These are phyloP conservation scores for Eurystomus gularis DNA, from an alignment of 2,113 vertebrate species.

Conservation along the genomic window DNA sequence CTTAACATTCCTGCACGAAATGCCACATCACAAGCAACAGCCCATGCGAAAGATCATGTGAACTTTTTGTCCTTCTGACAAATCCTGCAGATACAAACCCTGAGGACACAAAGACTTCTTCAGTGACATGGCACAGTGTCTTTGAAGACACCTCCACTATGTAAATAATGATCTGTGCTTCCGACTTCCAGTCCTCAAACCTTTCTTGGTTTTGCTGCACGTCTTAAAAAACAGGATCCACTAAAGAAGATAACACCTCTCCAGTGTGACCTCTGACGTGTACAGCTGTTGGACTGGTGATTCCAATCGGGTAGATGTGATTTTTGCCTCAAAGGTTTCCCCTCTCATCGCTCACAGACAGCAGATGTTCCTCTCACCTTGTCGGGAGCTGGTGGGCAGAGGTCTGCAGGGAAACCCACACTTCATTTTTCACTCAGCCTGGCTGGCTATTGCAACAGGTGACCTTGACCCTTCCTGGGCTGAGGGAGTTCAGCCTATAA, in stretches of 20 bases:
- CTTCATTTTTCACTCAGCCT: neutral
- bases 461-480: neutral
- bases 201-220: neutral
- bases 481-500: neutral
- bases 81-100: neutral
- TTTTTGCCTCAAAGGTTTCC: neutral
- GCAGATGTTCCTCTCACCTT: neutral
- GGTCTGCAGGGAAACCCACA: neutral
- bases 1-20: neutral
- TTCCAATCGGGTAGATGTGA: neutral
- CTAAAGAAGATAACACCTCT: neutral
- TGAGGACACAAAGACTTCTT: accelerated
- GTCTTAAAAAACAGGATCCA: neutral
- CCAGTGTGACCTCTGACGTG: neutral
- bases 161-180: neutral
- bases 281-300: neutral
- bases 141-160: neutral
- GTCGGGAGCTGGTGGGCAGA: neutral
- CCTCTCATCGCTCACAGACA: neutral
- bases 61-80: neutral
- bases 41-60: accelerated
- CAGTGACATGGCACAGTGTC: accelerated
- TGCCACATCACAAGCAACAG: neutral
- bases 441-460: neutral
- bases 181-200: neutral